Base-by-base conservation (phyloP, 1,140 invertebrate species). In the Cephus cinctus region DNA sequence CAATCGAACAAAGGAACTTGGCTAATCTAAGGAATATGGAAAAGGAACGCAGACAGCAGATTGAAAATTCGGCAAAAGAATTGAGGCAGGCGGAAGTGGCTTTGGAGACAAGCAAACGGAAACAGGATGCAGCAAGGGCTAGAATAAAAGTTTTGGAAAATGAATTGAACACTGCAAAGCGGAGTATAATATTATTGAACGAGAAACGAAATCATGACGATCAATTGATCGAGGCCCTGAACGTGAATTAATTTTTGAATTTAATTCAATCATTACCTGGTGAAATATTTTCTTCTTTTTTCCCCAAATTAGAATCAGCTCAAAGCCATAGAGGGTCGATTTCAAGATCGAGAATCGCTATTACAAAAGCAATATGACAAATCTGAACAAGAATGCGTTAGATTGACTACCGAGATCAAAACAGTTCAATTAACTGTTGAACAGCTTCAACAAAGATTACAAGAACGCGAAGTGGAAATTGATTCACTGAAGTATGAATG, bases 191-290 rank as follows among this genome's bases (percentile, higher is more conserved):
- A 21, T 73, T 78, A 6, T 65, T 81, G 30, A 64, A 77, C 3
- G 80, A 81, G 32, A 82, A 83, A 54, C 79, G 74, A 56, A 72
- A 69, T 34, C 72, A 80, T 43, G 83, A 86, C 47, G 76, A 81
- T 61, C 64, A 80, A 49, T 56, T 83, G 3, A 80, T 83, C 30
- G 74, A 77, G 32, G 76, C 77, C 39, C 71, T 83, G 44, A 76
- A 76, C 21, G 81, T 83, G n/a, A n/a, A n/a, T n/a, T n/a, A 56
- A 56, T 57, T 54, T 30, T 11, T 21, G 4, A 21, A 25, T 43
- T 25, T 25, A 43, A 27, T 45, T 40, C 31, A 30, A 50, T 57
- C 36, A 43, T 42, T 18, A 38, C 50, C 12, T 51, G 50, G 55
- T 43, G 44, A 32, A 46, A 46, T 30, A 50, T 56, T 34, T 44